Evolutionary conservation across 2,113 vertebrate genomes (phyloP).

Genomic region (Tichodroma muraria): DNA sequence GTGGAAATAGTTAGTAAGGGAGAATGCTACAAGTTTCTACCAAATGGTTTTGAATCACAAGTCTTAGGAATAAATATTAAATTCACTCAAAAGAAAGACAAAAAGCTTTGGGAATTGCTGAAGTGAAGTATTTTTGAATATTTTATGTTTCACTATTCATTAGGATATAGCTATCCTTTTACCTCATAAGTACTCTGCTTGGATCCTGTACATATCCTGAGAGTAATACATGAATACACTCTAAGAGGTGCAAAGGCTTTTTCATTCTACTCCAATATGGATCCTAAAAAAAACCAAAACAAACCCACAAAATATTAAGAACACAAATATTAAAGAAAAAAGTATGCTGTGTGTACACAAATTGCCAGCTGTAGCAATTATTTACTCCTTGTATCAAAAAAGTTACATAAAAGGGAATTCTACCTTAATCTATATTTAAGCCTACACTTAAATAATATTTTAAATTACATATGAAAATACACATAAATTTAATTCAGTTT

Average conservation of each 20-base stretch:
- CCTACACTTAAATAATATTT: background rate
- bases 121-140: background rate
- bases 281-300: constrained; percentile 70
- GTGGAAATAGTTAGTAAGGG: background rate
- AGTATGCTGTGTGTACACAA: accelerated
- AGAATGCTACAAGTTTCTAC: background rate
- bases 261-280: constrained; percentile 91
- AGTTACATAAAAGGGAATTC: background rate
- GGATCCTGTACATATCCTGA: constrained; percentile 88
- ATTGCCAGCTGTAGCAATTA: background rate
- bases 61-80: background rate
- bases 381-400: background rate
- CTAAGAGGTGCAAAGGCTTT: constrained; percentile 91
- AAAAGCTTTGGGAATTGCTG: background rate
- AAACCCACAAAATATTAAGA: background rate
- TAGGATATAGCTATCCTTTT: constrained; percentile 63
- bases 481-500: background rate
- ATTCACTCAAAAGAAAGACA: background rate
- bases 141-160: background rate
- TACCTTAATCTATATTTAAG: background rate
- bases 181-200: constrained; percentile 81
- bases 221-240: constrained; percentile 89
- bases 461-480: background rate
- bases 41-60: background rate
- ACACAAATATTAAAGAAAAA: background rate